These are phyloP conservation scores for Characodon lateralis DNA, from an alignment of 2,797 vertebrate genomes.

Conservation along the genomic window DNA sequence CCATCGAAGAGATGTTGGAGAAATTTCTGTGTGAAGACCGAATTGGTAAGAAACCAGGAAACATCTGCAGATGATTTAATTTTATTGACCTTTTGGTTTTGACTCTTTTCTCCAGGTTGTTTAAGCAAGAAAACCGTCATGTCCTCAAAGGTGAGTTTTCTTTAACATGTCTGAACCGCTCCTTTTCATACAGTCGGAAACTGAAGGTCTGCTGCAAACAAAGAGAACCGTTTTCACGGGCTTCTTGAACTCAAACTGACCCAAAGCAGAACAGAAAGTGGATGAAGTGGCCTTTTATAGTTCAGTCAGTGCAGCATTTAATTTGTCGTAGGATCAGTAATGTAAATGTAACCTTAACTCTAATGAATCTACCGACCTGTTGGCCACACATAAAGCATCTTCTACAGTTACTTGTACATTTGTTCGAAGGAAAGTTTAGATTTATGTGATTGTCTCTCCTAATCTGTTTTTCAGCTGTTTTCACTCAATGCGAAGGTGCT, in stretches of 20 bases:
- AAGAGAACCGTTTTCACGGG: too few relatives aligned
- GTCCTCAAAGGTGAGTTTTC: conserved; percentile 10
- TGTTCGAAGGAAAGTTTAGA: background rate
- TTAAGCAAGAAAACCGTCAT: conserved; percentile 6
- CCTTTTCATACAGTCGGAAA: too few relatives aligned
- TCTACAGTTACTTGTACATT: background rate
- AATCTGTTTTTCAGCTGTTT: background rate
- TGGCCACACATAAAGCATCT: background rate
- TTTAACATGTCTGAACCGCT: background rate
- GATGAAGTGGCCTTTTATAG: too few relatives aligned
- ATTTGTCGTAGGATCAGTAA: background rate
- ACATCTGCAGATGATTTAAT: background rate
- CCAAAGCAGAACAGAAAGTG: background rate
- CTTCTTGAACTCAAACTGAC: background rate
- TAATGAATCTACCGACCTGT: background rate
- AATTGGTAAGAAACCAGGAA: conserved; percentile 29
- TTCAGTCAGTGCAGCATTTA: background rate
- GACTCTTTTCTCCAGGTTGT: background rate
- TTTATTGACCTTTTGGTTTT: background rate
- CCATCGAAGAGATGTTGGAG: conserved; percentile 14
- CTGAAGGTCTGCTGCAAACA: too few relatives aligned
- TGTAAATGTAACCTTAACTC: background rate
- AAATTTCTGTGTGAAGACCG: background rate
- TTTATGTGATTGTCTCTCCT: background rate
- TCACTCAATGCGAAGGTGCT: background rate